Percentiles rank a stretch among this genome's conserved stretches.
Evolutionary conservation across 2,888 invertebrate species (phyloP).

Genomic region (Melanophora roralis): DNA sequence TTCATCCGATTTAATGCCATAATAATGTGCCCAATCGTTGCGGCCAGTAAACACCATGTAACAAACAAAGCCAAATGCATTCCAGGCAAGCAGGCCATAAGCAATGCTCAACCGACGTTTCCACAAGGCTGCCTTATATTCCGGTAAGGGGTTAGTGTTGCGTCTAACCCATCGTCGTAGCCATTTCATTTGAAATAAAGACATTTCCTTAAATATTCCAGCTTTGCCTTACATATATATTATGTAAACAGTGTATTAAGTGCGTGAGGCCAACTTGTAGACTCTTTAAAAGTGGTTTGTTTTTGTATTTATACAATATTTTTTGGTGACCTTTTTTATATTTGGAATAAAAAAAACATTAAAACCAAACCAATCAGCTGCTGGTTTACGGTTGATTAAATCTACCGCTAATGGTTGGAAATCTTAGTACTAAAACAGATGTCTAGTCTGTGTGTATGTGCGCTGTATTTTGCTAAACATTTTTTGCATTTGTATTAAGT

Average conservation of each 20-base stretch:
- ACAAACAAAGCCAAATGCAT: conserved; percentile 82
- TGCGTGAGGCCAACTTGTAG: too few species aligned
- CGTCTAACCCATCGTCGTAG: conserved; percentile 78
- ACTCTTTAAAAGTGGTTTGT: too few species aligned
- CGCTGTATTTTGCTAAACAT: conserved; percentile 35
- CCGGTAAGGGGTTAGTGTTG: conserved; percentile 78
- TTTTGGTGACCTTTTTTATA: too few species aligned
- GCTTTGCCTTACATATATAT: too few species aligned
- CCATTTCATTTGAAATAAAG: conserved; percentile 78
- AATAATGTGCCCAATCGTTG: conserved; percentile 82
- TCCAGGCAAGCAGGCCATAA: conserved; percentile 84
- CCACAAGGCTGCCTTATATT: conserved; percentile 80
- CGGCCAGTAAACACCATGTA: conserved; percentile 81
- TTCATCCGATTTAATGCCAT: conserved; percentile 82
- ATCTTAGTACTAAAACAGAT: background rate
- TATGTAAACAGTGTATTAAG: too few species aligned
- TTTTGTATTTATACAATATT: too few species aligned
- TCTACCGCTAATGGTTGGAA: background rate
- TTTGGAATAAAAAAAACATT: too few species aligned
- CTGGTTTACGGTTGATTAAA: background rate
- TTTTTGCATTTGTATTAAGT: conserved; percentile 11
- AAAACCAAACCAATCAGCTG: background rate
- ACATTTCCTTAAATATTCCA: conserved; percentile 66
- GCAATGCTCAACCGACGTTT: conserved; percentile 81
- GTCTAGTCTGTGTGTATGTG: background rate